Conservation (phyloP, 2,888 invertebrate species). For the Scaeva pyrastri region DNA sequence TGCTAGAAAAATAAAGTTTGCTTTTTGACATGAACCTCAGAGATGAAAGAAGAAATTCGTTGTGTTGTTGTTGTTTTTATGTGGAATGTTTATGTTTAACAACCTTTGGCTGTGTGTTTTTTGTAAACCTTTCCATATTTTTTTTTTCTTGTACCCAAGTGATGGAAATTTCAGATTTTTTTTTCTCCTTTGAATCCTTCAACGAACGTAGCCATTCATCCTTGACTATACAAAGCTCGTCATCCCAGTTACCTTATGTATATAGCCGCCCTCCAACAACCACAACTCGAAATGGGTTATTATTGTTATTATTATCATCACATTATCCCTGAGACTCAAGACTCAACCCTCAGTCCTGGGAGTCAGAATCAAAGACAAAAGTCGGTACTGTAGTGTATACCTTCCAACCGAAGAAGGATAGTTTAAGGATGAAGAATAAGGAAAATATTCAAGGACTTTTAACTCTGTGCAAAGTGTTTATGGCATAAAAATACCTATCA, state of each 20-base stretch:
- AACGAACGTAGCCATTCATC: background rate
- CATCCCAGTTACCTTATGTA: too few species aligned
- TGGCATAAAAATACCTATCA: constrained; percentile 54
- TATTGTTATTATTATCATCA: constrained; percentile 26
- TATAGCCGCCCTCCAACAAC: background rate
- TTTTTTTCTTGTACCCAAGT: background rate
- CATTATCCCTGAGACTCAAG: background rate
- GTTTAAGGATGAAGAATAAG: background rate
- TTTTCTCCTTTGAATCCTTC: background rate
- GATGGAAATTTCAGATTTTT: background rate
- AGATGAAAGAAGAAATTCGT: constrained; percentile 5
- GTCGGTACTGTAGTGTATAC: background rate
- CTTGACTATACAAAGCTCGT: background rate
- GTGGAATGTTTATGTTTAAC: constrained; percentile 35
- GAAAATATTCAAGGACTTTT: constrained; percentile 40
- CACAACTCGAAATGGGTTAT: background rate
- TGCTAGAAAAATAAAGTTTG: constrained; percentile 19
- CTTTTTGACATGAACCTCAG: background rate
- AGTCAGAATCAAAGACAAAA: background rate
- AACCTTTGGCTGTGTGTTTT: constrained; percentile 38
- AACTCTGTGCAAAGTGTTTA: constrained; percentile 55
- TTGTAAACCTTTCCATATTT: constrained; percentile 40
- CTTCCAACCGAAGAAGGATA: background rate
- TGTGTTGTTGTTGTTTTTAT: constrained; percentile 8
- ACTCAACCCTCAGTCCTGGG: background rate